Evolutionary conservation across 2,888 invertebrate species (phyloP), one percentile per base, ranked within the genome.

Genomic region (Eueremaeus valkanovi): DNA sequence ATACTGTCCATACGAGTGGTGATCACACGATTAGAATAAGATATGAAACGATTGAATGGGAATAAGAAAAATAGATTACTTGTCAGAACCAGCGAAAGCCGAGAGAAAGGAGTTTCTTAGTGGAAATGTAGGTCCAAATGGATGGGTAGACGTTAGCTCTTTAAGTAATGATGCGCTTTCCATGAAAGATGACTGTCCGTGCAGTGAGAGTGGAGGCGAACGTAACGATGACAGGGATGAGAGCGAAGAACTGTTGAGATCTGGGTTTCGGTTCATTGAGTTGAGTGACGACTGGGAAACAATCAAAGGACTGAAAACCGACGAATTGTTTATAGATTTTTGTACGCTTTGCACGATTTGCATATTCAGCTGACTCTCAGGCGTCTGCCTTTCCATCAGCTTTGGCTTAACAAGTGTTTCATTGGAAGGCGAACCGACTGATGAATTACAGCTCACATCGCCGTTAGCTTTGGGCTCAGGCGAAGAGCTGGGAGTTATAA

Each of bases 401-500:
- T 51, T 72, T 3, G 36, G 9, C n/a, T 66, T 66, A 31, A 36
- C 21, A 2, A 36, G 21, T n/a, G 66, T 33, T 66, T 66, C 66
- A 33, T 33, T 36, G 36, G 66, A 36, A n/a, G 66, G 40, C 40
- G 42, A 45, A 68, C 18, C 74, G 5, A 27, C n/a, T 5, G 66
- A 66, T 66, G 66, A 66, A 66, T 36, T 33, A n/a, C 66, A 66
- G n/a, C 66, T 66, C 21, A 66, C 3, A n/a, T 66, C 66, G n/a
- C 66, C 66, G 36, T 66, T 66, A 36, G 40, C 18, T 66, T 66
- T 66, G n/a, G 75, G 72, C 27, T 75, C 75, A 42, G 75, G 75
- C 55, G 70, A 70, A 21, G 75, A 70, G 33, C 75, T 72, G 9
- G 74, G 74, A 29, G 70, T 74, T 42, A 70, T 68, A n/a, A 24